These are phyloP conservation scores for Diaperis boleti DNA, from an alignment of 2,888 invertebrate species.

Conservation along the genomic window DNA sequence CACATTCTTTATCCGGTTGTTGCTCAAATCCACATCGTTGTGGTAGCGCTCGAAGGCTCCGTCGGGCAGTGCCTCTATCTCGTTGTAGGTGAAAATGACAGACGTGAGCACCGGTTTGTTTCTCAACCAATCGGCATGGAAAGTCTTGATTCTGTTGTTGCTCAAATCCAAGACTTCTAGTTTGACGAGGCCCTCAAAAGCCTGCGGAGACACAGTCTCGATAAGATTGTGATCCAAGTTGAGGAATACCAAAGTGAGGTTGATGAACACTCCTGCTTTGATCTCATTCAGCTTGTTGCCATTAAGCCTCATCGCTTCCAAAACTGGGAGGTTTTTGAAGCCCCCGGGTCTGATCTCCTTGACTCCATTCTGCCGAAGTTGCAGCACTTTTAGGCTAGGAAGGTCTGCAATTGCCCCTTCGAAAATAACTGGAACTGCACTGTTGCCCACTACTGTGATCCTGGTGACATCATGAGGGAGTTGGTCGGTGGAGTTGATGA, in stretches of 20 bases:
- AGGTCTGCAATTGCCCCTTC: not conserved
- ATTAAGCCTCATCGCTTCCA: slow-evolving; percentile 50
- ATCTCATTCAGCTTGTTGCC: slow-evolving; percentile 52
- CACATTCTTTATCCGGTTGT: slow-evolving; percentile 52
- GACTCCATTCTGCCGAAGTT: slow-evolving; percentile 50
- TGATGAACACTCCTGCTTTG: slow-evolving; percentile 51
- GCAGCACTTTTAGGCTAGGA: slow-evolving; percentile 46
- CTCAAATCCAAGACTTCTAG: slow-evolving; percentile 50
- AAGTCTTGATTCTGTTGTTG: slow-evolving; percentile 51
- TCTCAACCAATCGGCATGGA: slow-evolving; percentile 49
- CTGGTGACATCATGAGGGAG: not conserved
- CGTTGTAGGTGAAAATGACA: slow-evolving; percentile 53
- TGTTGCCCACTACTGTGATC: not conserved
- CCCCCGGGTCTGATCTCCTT: slow-evolving; percentile 51
- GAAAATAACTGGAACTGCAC: not conserved
- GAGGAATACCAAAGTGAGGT: slow-evolving; percentile 47
- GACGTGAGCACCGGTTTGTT: slow-evolving; percentile 49
- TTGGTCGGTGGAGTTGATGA: not conserved
- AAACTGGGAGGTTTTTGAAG: slow-evolving; percentile 44
- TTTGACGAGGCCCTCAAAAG: slow-evolving; percentile 54
- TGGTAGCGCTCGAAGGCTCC: slow-evolving; percentile 48
- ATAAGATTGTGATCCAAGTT: slow-evolving; percentile 54
- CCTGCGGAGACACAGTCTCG: slow-evolving; percentile 49
- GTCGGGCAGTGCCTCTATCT: slow-evolving; percentile 50
- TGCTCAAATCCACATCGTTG: slow-evolving; percentile 49